Conservation (phyloP, 2,888 invertebrate species). For the Cactoblastis cactorum region DNA sequence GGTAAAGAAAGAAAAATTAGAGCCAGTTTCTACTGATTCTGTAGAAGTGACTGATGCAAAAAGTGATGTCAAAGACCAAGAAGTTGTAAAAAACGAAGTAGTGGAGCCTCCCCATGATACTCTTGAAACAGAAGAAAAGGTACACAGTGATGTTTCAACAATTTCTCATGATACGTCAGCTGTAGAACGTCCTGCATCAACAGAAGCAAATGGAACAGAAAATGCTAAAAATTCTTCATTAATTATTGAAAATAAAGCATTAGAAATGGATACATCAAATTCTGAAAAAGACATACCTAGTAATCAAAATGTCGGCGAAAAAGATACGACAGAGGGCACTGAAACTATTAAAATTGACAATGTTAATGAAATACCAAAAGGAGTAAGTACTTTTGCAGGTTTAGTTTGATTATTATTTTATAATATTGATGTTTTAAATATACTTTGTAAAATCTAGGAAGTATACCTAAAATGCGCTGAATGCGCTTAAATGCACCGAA, state of each 20-base stretch:
- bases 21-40: neutral
- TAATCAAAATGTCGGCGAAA: neutral
- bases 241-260: neutral
- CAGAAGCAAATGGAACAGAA: neutral
- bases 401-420: neutral
- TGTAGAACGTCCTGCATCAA: neutral
- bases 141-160: neutral
- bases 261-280: neutral
- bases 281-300: neutral
- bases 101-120: neutral
- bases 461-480: too few species aligned
- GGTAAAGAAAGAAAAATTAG: conserved; percentile 17
- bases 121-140: neutral
- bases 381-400: neutral
- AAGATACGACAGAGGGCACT: neutral
- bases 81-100: neutral
- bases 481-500: too few species aligned
- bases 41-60: neutral
- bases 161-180: neutral
- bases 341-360: neutral
- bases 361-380: neutral
- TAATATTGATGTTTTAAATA: neutral
- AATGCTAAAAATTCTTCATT: neutral
- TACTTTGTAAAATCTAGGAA: too few species aligned
- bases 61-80: neutral